Conservation (phyloP, 2,797 vertebrate genomes). For the Periparus ater region DNA sequence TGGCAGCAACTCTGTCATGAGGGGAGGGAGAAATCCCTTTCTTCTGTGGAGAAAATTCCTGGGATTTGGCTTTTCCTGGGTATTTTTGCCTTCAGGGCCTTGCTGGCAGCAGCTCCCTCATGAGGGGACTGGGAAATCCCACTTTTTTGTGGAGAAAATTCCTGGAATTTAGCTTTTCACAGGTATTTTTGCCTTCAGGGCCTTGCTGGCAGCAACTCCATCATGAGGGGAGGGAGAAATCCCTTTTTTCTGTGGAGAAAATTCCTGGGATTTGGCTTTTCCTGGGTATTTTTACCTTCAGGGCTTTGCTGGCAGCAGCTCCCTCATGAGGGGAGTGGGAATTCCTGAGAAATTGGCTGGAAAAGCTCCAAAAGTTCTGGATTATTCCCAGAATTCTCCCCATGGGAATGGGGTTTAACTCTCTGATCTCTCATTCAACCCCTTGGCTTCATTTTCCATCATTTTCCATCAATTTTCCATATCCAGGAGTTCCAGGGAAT, state of each 20-base stretch:
- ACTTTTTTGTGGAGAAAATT: not conserved
- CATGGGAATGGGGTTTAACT: too few species aligned
- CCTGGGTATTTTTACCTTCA: rapidly evolving
- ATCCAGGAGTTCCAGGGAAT: not conserved
- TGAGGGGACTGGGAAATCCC: not conserved
- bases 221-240: rapidly evolving
- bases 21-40: not conserved
- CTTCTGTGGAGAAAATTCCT: not conserved
- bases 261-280: too few species aligned
- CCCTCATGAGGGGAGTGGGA: rapidly evolving
- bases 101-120: too few species aligned
- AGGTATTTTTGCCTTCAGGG: rapidly evolving
- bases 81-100: rapidly evolving
- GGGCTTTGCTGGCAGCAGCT: not conserved
- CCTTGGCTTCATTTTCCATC: not conserved
- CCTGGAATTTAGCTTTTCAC: not conserved
- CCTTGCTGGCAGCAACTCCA: too few species aligned
- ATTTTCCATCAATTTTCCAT: not conserved
- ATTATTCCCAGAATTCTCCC: not conserved
- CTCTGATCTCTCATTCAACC: not conserved
- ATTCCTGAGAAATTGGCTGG: not conserved
- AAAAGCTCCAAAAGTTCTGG: not conserved
- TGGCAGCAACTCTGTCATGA: too few species aligned
- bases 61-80: not conserved
- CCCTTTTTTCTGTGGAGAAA: too few species aligned